Conservation (phyloP, 37 sponge, comb jelly and placozoan genomes). For the Oopsacas minuta region DNA sequence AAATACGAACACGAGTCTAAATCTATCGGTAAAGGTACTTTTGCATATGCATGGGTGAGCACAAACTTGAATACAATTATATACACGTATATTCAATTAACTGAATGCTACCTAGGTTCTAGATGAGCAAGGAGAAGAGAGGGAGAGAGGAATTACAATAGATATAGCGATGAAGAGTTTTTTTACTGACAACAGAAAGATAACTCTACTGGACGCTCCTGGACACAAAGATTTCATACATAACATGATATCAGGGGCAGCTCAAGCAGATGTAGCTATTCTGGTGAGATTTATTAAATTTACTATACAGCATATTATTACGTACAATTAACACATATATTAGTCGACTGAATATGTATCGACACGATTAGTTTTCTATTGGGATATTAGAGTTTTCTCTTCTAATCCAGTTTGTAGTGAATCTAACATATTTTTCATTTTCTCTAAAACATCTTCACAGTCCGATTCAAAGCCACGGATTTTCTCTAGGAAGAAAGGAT, state of each 20-base stretch:
- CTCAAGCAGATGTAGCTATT: conserved; percentile 92
- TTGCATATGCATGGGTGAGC: conserved; percentile 86
- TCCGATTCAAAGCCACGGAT: background rate
- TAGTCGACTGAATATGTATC: too few species aligned
- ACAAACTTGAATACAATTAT: background rate
- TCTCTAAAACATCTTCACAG: background rate
- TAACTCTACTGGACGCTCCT: conserved; percentile 87
- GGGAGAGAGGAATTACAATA: conserved; percentile 88
- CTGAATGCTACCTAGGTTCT: conserved; percentile 28
- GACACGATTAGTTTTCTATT: too few species aligned
- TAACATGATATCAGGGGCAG: conserved; percentile 95
- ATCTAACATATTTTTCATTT: background rate
- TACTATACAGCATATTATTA: background rate
- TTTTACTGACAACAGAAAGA: conserved; percentile 46
- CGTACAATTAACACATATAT: too few species aligned
- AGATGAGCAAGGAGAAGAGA: conserved; percentile 97
- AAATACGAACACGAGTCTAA: conserved; percentile 76
- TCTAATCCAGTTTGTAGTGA: background rate
- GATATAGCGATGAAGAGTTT: conserved; percentile 78
- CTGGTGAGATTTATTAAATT: conserved; percentile 37
- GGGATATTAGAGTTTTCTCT: background rate
- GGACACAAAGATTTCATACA: conserved; percentile 96
- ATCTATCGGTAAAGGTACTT: conserved; percentile 84
- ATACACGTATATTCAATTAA: background rate
- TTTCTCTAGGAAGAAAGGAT: background rate